phyloP scores from a whole-genome alignment of 2,888 invertebrate genomes.

The Falcaria lacertinaria region DNA sequence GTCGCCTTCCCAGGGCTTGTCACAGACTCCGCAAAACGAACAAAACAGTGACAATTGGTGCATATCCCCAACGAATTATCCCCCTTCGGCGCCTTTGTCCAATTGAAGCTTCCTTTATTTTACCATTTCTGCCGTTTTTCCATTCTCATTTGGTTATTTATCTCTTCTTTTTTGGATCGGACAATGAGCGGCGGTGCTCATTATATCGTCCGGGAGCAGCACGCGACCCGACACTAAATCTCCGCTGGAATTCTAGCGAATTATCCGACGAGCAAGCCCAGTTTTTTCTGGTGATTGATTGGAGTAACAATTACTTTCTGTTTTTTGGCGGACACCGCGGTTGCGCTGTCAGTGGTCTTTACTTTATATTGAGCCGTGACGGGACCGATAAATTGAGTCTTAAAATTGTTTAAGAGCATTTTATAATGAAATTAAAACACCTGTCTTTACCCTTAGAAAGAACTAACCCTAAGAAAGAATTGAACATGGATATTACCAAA shows the following conservation, averaged over 20 bases:
- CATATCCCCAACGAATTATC: conserved; percentile 77
- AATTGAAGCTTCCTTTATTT: conserved; percentile 75
- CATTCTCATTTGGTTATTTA: conserved; percentile 79
- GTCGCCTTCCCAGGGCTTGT: conserved; percentile 46
- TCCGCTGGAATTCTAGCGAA: conserved; percentile 75
- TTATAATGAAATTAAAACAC: no score
- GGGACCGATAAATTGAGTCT: conserved; percentile 41
- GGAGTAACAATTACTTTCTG: conserved; percentile 73
- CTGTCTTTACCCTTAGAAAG: neutral
- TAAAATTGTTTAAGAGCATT: no score
- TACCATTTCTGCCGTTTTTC: conserved; percentile 76
- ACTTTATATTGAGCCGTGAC: conserved; percentile 19
- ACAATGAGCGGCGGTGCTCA: conserved; percentile 61
- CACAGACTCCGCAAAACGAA: conserved; percentile 52
- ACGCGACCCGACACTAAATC: conserved; percentile 72
- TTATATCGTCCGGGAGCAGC: conserved; percentile 70
- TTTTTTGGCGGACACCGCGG: conserved; percentile 36
- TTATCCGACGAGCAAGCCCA: conserved; percentile 65
- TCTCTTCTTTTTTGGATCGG: conserved; percentile 67
- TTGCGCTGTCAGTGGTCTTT: conserved; percentile 40
- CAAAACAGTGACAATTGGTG: conserved; percentile 78
- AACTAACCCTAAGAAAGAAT: no score
- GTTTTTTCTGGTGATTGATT: conserved; percentile 76
- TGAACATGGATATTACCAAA: no score
- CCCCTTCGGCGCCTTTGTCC: conserved; percentile 76